Percentiles rank a stretch among this genome's conserved stretches.
Evolutionary conservation across 2,888 invertebrate species (phyloP).

Genomic region (Drosophila percnosoma): DNA sequence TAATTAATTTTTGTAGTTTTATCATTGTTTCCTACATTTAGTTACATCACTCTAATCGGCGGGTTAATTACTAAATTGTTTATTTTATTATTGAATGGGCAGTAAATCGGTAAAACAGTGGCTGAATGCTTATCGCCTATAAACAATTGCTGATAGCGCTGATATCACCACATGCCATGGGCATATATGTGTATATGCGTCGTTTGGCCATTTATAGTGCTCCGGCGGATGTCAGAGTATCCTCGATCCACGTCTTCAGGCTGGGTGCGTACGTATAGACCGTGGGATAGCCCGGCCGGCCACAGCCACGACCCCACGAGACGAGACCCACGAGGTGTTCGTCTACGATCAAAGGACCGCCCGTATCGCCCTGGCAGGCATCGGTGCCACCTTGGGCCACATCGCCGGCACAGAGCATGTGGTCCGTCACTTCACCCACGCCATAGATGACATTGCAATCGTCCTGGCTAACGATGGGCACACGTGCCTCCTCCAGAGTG

Average conservation of each 20-base stretch:
- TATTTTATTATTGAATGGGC: conserved; percentile 44
- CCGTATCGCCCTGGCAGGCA: conserved; percentile 85
- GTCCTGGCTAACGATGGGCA: conserved; percentile 85
- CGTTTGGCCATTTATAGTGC: conserved; percentile 36
- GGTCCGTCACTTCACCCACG: conserved; percentile 83
- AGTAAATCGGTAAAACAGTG: conserved; percentile 25
- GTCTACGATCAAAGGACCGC: conserved; percentile 81
- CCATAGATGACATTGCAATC: conserved; percentile 85
- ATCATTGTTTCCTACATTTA: background rate
- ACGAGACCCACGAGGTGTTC: conserved; percentile 83
- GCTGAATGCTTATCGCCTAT: conserved; percentile 8
- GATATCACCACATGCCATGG: conserved; percentile 21
- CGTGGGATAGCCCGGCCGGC: conserved; percentile 84
- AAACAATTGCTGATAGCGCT: conserved; percentile 35
- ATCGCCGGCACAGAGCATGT: conserved; percentile 87
- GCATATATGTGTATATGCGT: background rate
- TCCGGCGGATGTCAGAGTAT: conserved; percentile 55
- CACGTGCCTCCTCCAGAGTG: conserved; percentile 85
- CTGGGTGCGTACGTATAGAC: conserved; percentile 84
- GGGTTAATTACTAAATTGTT: conserved; percentile 11
- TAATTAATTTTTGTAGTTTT: background rate
- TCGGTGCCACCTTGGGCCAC: conserved; percentile 81
- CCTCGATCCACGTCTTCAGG: conserved; percentile 77
- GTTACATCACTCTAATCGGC: background rate
- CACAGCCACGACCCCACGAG: conserved; percentile 86